phyloP scores from a whole-genome alignment of 2,797 vertebrate species.

The Sciaenops ocellatus region DNA sequence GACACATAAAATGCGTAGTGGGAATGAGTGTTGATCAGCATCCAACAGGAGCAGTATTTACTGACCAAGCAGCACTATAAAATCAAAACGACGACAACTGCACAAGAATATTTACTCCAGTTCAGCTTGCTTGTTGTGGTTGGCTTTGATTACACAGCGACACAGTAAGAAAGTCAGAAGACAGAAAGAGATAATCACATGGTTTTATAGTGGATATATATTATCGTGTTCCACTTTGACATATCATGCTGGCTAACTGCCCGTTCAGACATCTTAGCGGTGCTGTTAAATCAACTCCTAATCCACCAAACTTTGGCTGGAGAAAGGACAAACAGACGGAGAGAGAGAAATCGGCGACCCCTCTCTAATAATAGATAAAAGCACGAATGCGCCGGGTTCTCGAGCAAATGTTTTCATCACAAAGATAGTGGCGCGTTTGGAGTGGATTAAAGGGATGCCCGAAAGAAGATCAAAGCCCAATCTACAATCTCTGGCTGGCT shows the following conservation, averaged over 20 bases:
- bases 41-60: not conserved
- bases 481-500: constrained; percentile 3
- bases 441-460: constrained; percentile 37
- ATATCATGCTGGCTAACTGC: not conserved
- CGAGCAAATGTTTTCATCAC: constrained; percentile 24
- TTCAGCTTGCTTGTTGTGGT: not conserved
- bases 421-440: constrained; percentile 1
- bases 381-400: constrained; percentile 15
- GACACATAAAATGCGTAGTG: not conserved
- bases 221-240: not conserved
- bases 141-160: not conserved
- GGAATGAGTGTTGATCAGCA: not conserved
- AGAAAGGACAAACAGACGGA: constrained; percentile 28
- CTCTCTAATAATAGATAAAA: constrained; percentile 29
- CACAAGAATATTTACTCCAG: not conserved
- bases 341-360: constrained; percentile 17
- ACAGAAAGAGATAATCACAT: not conserved
- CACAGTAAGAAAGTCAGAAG: not conserved
- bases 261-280: not conserved
- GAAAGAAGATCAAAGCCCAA: constrained; percentile 30
- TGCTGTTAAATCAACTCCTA: not conserved
- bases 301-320: constrained; percentile 21
- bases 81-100: not conserved
- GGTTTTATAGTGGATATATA: not conserved
- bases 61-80: not conserved